Base-by-base conservation (phyloP, 2,888 invertebrate genomes). In the Platycheirus albimanus region DNA sequence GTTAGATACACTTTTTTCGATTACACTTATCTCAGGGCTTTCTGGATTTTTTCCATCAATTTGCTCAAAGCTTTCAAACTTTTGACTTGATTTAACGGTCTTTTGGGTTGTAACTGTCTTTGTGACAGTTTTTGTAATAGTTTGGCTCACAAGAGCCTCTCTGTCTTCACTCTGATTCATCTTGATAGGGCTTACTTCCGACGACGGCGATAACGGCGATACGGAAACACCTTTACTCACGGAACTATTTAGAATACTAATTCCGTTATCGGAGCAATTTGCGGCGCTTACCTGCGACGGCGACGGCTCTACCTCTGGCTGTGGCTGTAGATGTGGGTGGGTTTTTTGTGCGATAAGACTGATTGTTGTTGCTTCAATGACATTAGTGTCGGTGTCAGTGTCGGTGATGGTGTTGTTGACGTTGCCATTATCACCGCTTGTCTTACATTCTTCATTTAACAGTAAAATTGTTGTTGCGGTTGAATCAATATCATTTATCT, bases 61-160 rank as follows among this genome's bases (percentile, higher is more conserved):
- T 17, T 74, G 84, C 17, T 85, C 86, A 6, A 75, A 74, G 47
- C 81, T 85, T 58, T 86, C 87, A 4, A 85, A 5, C 5, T 83
- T 56, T n/a, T 86, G 85, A 11, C 67, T 78, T 11, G 83, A 69
- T 28, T 71, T 83, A 2, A 85, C 75, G 1, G 83, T 81, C 24
- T 85, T 84, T 11, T 70, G 56, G 2, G 86, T 85, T 5, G 84
- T 83, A 13, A 86, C 78, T 0, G 87, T 86, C 38, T 86, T n/a
- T 86, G 24, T 33, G 4, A 85, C 85, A 0, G 86, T 79, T 49
- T 86, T 87, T 15, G 86, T 86, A 3, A 86, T 84, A 5, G 85
- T 87, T 20, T 58, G 66, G 56, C 66, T 71, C 13, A 63, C 67
- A 24, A 58, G 47, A 70, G 78, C 5, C 63, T 86, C 38, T 77